phyloP scores from a whole-genome alignment of 2,888 invertebrate species.

The Nemurella pictetii region DNA sequence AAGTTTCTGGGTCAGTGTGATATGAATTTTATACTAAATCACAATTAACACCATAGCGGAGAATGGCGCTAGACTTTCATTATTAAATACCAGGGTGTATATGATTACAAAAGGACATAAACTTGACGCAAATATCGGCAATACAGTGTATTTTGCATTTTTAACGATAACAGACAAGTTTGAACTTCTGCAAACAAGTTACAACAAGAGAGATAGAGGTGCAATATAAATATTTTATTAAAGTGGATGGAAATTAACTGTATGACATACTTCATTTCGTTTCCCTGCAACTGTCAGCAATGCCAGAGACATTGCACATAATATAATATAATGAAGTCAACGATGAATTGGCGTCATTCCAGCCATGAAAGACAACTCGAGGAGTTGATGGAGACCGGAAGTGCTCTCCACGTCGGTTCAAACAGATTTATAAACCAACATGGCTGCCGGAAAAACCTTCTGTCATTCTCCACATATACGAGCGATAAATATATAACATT shows the following conservation, averaged over 20 bases:
- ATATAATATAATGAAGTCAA: background rate
- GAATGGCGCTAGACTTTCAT: background rate
- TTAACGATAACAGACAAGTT: background rate
- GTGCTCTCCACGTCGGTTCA: conserved; percentile 9
- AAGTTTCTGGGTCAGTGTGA: background rate
- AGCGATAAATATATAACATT: conserved; percentile 18
- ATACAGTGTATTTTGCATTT: background rate
- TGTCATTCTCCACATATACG: background rate
- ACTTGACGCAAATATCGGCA: background rate
- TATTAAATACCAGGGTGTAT: background rate
- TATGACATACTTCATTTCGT: background rate
- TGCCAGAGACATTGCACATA: background rate
- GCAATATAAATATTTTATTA: background rate
- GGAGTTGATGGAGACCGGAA: conserved; percentile 2
- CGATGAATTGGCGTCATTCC: conserved; percentile 3
- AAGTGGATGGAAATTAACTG: background rate
- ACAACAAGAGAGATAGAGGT: background rate
- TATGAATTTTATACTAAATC: background rate
- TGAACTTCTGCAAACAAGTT: background rate
- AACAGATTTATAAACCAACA: conserved; percentile 13
- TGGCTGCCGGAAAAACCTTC: background rate
- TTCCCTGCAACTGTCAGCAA: background rate
- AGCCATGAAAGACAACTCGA: background rate
- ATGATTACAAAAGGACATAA: background rate
- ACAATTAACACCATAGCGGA: background rate